Evolutionary conservation across 2,797 vertebrate species (phyloP), one percentile per base, ranked within the genome.

Genomic region (Megalops cyprinoides): DNA sequence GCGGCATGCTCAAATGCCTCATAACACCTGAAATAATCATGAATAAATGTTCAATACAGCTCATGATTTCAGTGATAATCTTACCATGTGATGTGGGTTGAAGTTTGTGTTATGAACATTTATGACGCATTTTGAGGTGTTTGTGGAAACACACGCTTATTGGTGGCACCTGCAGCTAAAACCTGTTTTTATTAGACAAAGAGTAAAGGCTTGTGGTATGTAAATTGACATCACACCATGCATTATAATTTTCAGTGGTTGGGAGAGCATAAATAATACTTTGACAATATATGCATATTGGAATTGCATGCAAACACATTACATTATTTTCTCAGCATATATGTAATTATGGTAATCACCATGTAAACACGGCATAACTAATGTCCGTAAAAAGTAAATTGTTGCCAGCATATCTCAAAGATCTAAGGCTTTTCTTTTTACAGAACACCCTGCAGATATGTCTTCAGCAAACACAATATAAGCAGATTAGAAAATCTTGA

Each of bases 311-410:
- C n/a, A 74, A 74, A 25, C 20, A 39, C 62, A 67, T 53, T 10
- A 53, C 62, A 39, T 67, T 25, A 18, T 23, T 65, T 48, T 51
- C 37, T 80, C 69, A 44, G 34, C n/a, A n/a, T 74, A 31, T 44
- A 62, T 80, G 69, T 42, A 77, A n/a, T 77, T 44, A 77, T 42
- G 55, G 37, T 58, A 77, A 58, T 77, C 34, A 77, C 37, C 55
- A 37, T 76, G 28, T 49, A 76, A 74, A 39, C 71, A 60, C 12
- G 8, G 55, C 39, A 60, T 28, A 77, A 62, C 55, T 58, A 39
- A 80, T 75, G 20, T 25, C 71, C 28, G 14, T 62, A 42, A 42
- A 51, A 18, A 20, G 7, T 18, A 58, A 2, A 44, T 37, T 37
- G 18, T 46, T 69, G 1, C 0, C 56, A 53, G 62, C 69, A 34